These are phyloP conservation scores for Lamprotornis superbus DNA, from an alignment of 2,113 vertebrate genomes.

Conservation along the genomic window DNA sequence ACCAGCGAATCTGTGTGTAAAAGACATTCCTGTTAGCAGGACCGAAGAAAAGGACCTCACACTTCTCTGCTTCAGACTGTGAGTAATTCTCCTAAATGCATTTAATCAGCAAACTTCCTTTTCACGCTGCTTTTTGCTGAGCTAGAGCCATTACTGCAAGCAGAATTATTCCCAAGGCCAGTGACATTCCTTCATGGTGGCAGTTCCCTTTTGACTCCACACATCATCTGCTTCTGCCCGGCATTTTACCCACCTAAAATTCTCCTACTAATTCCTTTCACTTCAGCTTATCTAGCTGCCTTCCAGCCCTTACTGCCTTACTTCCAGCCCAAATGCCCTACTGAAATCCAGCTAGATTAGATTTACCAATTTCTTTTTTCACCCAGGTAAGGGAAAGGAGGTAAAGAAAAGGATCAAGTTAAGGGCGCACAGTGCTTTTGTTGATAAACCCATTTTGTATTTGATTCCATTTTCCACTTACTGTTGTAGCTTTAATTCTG, in stretches of 20 bases:
- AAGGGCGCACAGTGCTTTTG: slow-evolving; percentile 19
- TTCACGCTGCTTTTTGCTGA: slow-evolving; percentile 51
- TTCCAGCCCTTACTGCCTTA: slow-evolving; percentile 3
- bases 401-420: slow-evolving; percentile 39
- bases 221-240: not conserved
- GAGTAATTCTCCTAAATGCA: slow-evolving; percentile 58
- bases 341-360: slow-evolving; percentile 21
- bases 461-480: slow-evolving; percentile 53
- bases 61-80: slow-evolving; percentile 26
- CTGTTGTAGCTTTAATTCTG: slow-evolving; percentile 53
- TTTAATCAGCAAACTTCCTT: slow-evolving; percentile 60
- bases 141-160: slow-evolving; percentile 39
- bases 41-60: slow-evolving; percentile 27
- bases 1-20: not conserved
- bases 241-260: slow-evolving; percentile 1
- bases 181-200: slow-evolving; percentile 49
- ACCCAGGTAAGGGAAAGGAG: slow-evolving; percentile 20
- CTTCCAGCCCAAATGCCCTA: not conserved
- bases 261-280: slow-evolving; percentile 1
- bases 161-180: slow-evolving; percentile 62
- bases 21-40: slow-evolving; percentile 20
- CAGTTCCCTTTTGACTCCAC: slow-evolving; percentile 50
- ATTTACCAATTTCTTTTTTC: not conserved
- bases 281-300: not conserved
- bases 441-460: slow-evolving; percentile 46